phyloP scores from a whole-genome alignment of 1,140 invertebrate genomes.

The Zophobas morio region DNA sequence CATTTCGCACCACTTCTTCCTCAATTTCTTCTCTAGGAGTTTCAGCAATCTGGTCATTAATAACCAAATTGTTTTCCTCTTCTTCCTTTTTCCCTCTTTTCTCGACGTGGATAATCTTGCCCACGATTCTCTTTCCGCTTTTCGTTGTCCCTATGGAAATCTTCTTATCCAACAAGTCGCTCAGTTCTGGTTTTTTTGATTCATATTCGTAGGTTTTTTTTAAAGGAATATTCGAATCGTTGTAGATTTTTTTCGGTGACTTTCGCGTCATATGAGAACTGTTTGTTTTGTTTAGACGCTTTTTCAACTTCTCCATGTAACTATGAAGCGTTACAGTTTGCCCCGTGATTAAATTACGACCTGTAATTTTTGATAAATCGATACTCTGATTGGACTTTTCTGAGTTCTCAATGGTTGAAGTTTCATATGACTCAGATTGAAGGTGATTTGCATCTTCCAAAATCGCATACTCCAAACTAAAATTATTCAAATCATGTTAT shows the following conservation, averaged over 20 bases:
- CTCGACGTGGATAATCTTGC: conserved; percentile 58
- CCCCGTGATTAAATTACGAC: conserved; percentile 56
- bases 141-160: conserved; percentile 54
- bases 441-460: conserved; percentile 51
- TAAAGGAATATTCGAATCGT: not conserved
- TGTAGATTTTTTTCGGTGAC: conserved; percentile 33
- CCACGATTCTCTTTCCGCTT: conserved; percentile 55
- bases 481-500: not conserved
- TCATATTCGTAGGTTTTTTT: conserved; percentile 29
- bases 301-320: conserved; percentile 54
- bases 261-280: not conserved
- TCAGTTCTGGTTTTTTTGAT: conserved; percentile 29
- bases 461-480: conserved; percentile 51
- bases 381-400: conserved; percentile 15
- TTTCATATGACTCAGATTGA: conserved; percentile 41
- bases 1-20: not conserved
- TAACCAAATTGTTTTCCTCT: not conserved
- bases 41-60: not conserved
- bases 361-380: conserved; percentile 51
- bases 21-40: not conserved
- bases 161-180: conserved; percentile 56
- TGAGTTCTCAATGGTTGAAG: not conserved
- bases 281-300: conserved; percentile 23
- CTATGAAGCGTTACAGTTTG: conserved; percentile 55
- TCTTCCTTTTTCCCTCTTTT: conserved; percentile 15